Evolutionary conservation across 2,113 vertebrate species (phyloP).

Genomic region (Tiliqua scincoides): DNA sequence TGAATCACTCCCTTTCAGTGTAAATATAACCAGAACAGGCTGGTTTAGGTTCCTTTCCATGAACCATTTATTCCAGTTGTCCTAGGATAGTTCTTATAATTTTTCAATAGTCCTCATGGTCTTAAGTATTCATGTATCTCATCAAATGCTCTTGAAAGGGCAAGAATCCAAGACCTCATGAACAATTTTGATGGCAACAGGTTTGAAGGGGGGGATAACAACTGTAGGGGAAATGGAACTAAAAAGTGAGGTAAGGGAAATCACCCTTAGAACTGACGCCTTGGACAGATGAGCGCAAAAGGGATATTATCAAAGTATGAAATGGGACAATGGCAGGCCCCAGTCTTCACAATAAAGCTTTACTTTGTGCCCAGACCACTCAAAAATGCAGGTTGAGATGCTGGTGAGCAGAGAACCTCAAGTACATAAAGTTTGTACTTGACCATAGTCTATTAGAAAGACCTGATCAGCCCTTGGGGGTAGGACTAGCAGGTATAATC

Average conservation of each 20-base stretch:
- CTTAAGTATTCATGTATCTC: not conserved
- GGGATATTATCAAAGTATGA: too few relatives aligned
- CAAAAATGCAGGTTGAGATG: not conserved
- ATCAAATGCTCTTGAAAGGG: not conserved
- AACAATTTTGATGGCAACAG: not conserved
- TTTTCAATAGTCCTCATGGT: not conserved
- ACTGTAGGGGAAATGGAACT: not conserved
- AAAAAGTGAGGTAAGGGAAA: not conserved
- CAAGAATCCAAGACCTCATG: too few relatives aligned
- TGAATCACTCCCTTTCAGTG: slow-evolving; percentile 8
- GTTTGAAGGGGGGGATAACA: not conserved
- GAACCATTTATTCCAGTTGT: not conserved
- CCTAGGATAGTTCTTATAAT: not conserved
- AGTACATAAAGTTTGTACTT: too few relatives aligned
- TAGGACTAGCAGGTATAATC: too few relatives aligned
- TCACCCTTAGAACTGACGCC: too few relatives aligned
- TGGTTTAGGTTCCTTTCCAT: not conserved
- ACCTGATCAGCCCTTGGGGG: too few relatives aligned
- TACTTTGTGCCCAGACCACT: too few relatives aligned
- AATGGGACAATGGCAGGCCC: too few relatives aligned
- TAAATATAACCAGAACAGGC: not conserved
- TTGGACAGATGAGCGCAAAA: too few relatives aligned
- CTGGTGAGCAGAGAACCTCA: not conserved
- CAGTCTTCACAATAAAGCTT: too few relatives aligned
- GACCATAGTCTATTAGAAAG: too few relatives aligned